Evolutionary conservation across 2,797 vertebrate genomes (phyloP), one percentile per base, ranked within the genome.

Genomic region (Sandelia bainsii): DNA sequence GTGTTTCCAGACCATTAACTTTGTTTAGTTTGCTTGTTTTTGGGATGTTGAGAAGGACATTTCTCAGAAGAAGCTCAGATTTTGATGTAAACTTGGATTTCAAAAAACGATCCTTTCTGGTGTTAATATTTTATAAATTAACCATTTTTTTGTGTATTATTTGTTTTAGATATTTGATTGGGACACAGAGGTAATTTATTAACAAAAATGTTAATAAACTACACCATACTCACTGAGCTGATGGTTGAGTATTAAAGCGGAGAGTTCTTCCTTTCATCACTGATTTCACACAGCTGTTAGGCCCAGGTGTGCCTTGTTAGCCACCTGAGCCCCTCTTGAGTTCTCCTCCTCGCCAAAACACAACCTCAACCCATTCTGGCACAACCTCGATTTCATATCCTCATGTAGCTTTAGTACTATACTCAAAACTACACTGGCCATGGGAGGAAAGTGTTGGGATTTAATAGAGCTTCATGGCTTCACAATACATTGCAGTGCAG

Each of bases 281-380:
- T 61, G 49, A 20, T 62, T 29, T 64, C 17, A 50, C 51, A 63
- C 57, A 46, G 62, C 53, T 71, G 42, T 59, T 12, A 0, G 45
- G 1, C 32, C 48, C 58, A 71, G 62, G 14, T 77, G 66, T 27
- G 29, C 10, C 46, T 71, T 56, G 11, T 62, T 44, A 52, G 7
- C 63, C 70, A 69, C 56, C 56, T 69, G 62, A 72, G 19, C 52
- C 45, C 37, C 6, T 29, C n/a, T 11, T 27, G 2, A 39, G 52
- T 49, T 37, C 16, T n/a, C 40, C 12, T 61, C 12, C 51, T 62
- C 23, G 5, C 16, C 66, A 69, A 23, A 52, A 39, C 58, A 29
- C 61, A 42, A 32, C 23, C 51, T 62, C 27, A 59, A 27, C 42
- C 19, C 46, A 25, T 16, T 51, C 44, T 56, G 40, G 40, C 14